Conservation (phyloP, 1,140 invertebrate genomes). For the Drosophila erecta region DNA sequence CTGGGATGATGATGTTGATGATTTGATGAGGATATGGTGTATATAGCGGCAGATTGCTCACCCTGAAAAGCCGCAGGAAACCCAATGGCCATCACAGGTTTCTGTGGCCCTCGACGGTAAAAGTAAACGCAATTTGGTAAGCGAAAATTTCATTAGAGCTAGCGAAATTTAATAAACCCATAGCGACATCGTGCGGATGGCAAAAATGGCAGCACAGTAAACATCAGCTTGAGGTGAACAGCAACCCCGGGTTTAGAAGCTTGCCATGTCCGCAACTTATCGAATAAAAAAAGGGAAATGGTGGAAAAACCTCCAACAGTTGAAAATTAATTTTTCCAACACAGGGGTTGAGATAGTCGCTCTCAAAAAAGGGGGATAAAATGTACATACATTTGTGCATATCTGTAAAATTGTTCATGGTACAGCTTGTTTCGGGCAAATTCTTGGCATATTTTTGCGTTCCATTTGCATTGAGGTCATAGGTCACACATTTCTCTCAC, state of each 20-base stretch:
- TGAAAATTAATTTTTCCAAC: conserved; percentile 29
- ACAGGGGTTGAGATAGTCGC: conserved; percentile 14
- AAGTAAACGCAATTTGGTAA: conserved; percentile 77
- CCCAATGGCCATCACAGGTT: conserved; percentile 48
- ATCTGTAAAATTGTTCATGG: conserved; percentile 35
- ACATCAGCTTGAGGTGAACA: conserved; percentile 29
- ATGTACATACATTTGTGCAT: conserved; percentile 29
- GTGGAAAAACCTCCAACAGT: conserved; percentile 21
- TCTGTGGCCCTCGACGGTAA: conserved; percentile 19
- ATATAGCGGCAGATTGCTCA: conserved; percentile 26
- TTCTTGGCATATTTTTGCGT: conserved; percentile 75
- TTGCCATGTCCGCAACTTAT: conserved; percentile 21
- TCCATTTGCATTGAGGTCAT: conserved; percentile 69
- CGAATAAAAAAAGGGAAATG: conserved; percentile 22
- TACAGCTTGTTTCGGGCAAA: conserved; percentile 57
- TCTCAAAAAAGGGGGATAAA: conserved; percentile 31
- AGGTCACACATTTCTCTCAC: conserved; percentile 32
- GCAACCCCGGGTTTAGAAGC: conserved; percentile 29
- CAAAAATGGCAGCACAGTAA: conserved; percentile 31
- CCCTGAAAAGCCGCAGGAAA: conserved; percentile 53
- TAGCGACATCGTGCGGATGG: conserved; percentile 37
- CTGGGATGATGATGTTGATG: conserved; percentile 23
- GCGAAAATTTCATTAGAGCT: conserved; percentile 78
- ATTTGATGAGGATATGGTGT: conserved; percentile 34
- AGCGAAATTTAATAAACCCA: conserved; percentile 77